These are phyloP conservation scores for Sinocyclocheilus anshuiensis DNA, from an alignment of 2,113 vertebrate genomes.

Conservation along the genomic window DNA sequence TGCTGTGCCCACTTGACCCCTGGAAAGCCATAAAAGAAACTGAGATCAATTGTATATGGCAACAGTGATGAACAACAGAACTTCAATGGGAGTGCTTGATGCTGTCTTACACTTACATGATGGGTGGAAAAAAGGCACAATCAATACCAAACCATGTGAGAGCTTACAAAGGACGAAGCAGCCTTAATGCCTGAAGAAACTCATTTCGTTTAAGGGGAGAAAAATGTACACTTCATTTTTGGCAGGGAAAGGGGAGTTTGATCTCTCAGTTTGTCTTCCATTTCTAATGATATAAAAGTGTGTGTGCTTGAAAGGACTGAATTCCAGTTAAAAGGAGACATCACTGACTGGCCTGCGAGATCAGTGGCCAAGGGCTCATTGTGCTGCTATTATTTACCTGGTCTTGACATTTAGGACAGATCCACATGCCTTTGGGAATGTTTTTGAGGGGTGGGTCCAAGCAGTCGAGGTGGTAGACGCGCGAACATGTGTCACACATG, in stretches of 20 bases:
- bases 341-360: slow-evolving; percentile 46
- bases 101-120: slow-evolving; percentile 70
- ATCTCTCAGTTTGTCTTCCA: slow-evolving; percentile 35
- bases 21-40: slow-evolving; percentile 36
- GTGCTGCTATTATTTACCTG: slow-evolving; percentile 83
- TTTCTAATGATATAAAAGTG: neutral
- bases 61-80: slow-evolving; percentile 62
- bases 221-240: slow-evolving; percentile 17
- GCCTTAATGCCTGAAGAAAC: slow-evolving; percentile 63
- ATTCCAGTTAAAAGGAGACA: slow-evolving; percentile 38
- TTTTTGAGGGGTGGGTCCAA: slow-evolving; percentile 98
- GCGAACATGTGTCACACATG: slow-evolving; percentile 99
- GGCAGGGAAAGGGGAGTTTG: slow-evolving; percentile 41
- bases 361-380: slow-evolving; percentile 47
- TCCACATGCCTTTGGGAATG: slow-evolving; percentile 99
- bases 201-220: slow-evolving; percentile 7
- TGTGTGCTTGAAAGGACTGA: slow-evolving; percentile 32
- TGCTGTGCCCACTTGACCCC: slow-evolving; percentile 18
- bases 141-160: slow-evolving; percentile 66
- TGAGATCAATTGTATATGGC: slow-evolving; percentile 60
- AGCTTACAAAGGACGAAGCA: slow-evolving; percentile 78
- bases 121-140: slow-evolving; percentile 73
- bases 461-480: slow-evolving; percentile 99
- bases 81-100: slow-evolving; percentile 71
- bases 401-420: slow-evolving; percentile 99